Conservation (phyloP, 2,797 vertebrate species). For the Gobio occitaniae region DNA sequence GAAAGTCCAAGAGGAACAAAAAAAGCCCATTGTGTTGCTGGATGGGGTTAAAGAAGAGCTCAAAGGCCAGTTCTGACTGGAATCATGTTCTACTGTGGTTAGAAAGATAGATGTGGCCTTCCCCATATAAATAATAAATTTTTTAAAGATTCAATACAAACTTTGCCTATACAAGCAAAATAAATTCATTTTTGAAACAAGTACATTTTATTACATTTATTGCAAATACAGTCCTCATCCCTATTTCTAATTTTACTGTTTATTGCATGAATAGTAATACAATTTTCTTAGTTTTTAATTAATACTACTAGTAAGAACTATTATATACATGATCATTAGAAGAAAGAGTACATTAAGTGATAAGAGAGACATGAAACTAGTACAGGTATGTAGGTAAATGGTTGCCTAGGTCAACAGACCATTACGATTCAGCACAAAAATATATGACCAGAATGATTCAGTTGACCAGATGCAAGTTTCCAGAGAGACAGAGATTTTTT, state of each 20-base stretch:
- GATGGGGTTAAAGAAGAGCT: slow-evolving; percentile 43
- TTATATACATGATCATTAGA: background rate
- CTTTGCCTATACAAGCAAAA: background rate
- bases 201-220: background rate
- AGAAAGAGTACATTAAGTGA: background rate
- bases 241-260: background rate
- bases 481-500: background rate
- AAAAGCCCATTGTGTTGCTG: slow-evolving; percentile 69
- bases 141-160: slow-evolving; percentile 16
- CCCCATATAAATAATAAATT: background rate
- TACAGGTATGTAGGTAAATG: background rate
- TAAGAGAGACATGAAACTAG: background rate
- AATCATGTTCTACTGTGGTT: background rate
- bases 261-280: background rate
- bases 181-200: background rate
- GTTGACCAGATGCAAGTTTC: background rate
- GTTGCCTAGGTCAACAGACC: background rate
- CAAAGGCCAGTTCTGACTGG: slow-evolving; percentile 14
- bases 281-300: background rate
- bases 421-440: background rate
- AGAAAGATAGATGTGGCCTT: background rate
- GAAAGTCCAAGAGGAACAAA: slow-evolving; percentile 47
- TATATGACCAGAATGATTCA: background rate
- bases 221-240: background rate
- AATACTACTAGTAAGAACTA: background rate